Conservation (phyloP, 2,113 vertebrate species). For the Polyodon spathula region DNA sequence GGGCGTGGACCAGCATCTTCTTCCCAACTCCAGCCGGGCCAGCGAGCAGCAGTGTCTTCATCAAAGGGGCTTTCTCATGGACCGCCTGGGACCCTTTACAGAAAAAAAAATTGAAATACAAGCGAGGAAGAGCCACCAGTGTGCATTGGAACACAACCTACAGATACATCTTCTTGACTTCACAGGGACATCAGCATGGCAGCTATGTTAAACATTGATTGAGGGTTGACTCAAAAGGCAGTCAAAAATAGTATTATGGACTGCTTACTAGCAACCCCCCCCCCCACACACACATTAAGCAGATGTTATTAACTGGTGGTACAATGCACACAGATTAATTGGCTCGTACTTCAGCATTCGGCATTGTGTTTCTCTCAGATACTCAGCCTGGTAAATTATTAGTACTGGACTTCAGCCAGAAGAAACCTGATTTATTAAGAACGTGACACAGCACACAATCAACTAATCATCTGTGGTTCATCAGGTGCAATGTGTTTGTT, state of each 20-base stretch:
- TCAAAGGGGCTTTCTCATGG: slow-evolving; percentile 61
- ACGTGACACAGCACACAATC: slow-evolving; percentile 16
- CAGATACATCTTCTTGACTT: too few relatives aligned
- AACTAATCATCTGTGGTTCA: background rate
- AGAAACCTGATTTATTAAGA: background rate
- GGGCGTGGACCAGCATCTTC: slow-evolving; percentile 68
- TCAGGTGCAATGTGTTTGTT: slow-evolving; percentile 16
- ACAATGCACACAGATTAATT: slow-evolving; percentile 26
- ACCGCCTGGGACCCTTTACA: slow-evolving; percentile 58
- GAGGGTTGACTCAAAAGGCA: too few relatives aligned
- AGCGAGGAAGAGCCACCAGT: background rate
- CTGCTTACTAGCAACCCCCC: background rate
- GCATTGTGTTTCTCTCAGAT: slow-evolving; percentile 14
- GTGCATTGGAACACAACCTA: background rate
- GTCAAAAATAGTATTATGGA: too few relatives aligned
- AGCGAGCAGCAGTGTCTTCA: slow-evolving; percentile 60
- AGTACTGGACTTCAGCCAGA: slow-evolving; percentile 7
- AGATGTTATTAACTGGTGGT: background rate
- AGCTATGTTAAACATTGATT: too few relatives aligned
- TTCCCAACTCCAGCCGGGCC: slow-evolving; percentile 71
- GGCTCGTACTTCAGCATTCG: background rate
- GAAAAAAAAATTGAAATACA: slow-evolving; percentile 17
- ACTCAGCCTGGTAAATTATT: slow-evolving; percentile 11
- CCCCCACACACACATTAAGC: background rate
- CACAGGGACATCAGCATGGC: too few relatives aligned